Evolutionary conservation across 2,888 invertebrate genomes (phyloP).

Genomic region (Lathronympha strigana): DNA sequence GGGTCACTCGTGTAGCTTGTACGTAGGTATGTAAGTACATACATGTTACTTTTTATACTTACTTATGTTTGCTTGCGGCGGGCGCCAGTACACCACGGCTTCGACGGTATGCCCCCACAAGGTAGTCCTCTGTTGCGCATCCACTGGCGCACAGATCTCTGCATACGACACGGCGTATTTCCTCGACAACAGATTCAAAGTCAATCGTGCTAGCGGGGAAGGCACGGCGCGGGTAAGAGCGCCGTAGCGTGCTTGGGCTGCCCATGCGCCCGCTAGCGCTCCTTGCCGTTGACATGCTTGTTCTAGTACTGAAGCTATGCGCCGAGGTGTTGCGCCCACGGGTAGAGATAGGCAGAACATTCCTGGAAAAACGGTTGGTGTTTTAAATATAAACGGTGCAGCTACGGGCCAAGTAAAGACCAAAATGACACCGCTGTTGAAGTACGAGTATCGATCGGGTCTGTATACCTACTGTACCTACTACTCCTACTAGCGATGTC

Average conservation of each 20-base stretch:
- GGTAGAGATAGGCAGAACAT: slow-evolving; percentile 87
- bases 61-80: slow-evolving; percentile 91
- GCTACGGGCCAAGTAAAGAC: no score
- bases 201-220: slow-evolving; percentile 74
- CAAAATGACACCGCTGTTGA: no score
- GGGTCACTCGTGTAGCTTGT: no score
- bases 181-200: slow-evolving; percentile 86
- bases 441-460: no score
- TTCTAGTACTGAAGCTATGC: slow-evolving; percentile 65
- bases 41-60: no score
- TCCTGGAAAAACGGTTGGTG: slow-evolving; percentile 60
- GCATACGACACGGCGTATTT: slow-evolving; percentile 88
- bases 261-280: slow-evolving; percentile 82
- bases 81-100: slow-evolving; percentile 88
- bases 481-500: no score
- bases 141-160: slow-evolving; percentile 77
- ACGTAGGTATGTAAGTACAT: no score
- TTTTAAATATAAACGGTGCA: no score
- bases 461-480: no score
- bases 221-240: slow-evolving; percentile 87
- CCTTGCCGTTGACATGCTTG: slow-evolving; percentile 74
- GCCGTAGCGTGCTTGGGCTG: slow-evolving; percentile 76
- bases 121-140: slow-evolving; percentile 75
- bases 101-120: slow-evolving; percentile 87
- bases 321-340: slow-evolving; percentile 74